Conservation (phyloP, 2,797 vertebrate genomes). For the Rhodeus uyekii region DNA sequence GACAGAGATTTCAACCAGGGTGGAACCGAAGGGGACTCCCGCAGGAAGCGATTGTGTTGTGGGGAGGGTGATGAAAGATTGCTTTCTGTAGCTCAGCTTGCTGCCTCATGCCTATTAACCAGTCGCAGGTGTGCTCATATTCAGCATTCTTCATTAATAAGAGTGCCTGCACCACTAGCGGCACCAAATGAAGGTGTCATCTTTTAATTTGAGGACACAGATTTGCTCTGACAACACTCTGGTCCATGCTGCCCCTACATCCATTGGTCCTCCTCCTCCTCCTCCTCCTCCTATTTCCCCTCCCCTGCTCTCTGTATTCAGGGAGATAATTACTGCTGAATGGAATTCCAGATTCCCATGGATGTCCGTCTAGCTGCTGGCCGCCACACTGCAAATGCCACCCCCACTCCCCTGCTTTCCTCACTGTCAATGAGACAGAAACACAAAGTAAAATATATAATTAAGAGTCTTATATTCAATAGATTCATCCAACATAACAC, state of each 20-base stretch:
- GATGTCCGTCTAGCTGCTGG: slow-evolving; percentile 73
- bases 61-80: too few species aligned
- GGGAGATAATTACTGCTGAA: slow-evolving; percentile 82
- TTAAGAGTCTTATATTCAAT: neutral
- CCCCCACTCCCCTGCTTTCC: slow-evolving; percentile 38
- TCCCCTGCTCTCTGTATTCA: slow-evolving; percentile 72
- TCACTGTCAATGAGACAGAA: slow-evolving; percentile 72
- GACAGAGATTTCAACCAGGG: neutral
- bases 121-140: neutral
- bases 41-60: neutral
- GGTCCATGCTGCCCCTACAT: slow-evolving; percentile 48
- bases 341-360: slow-evolving; percentile 79
- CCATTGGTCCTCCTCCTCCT: slow-evolving; percentile 54
- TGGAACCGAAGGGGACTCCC: neutral
- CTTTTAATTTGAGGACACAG: neutral
- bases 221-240: slow-evolving; percentile 10
- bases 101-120: neutral
- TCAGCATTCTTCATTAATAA: neutral
- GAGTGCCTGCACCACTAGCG: too few species aligned
- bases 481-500: neutral
- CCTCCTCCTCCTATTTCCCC: slow-evolving; percentile 62
- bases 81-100: neutral
- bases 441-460: slow-evolving; percentile 30
- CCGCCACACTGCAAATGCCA: slow-evolving; percentile 61
- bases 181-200: neutral